Evolutionary conservation across 1,140 invertebrate genomes (phyloP), one percentile per base, ranked within the genome.

Genomic region (Euura lappo): DNA sequence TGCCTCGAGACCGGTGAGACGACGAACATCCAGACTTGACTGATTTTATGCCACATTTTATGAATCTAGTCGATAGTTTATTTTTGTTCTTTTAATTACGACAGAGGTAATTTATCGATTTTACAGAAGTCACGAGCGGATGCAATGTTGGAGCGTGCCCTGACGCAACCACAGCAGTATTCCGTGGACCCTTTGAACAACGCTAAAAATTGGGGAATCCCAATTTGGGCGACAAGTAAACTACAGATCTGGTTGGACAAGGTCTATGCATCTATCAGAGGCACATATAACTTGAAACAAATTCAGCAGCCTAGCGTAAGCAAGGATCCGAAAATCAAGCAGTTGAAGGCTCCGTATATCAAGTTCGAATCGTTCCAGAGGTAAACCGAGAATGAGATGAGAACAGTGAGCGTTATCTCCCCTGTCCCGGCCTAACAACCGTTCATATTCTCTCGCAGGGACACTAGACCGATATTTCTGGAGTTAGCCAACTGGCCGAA

Each of bases 71-170:
- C 28, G n/a, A n/a, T n/a, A n/a, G n/a, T n/a, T n/a, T n/a, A n/a
- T n/a, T n/a, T 60, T 60, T 10, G n/a, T 2, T 60, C 51, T 60
- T 5, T 60, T 60, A 10, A 60, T 5, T 11, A 3, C 13, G 13
- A n/a, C 6, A 60, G 3, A 60, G 51, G 51, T 4, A 1, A 3
- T 44, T 44, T 45, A 64, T 71, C 69, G 71, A 68, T 76, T 65
- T 76, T 79, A 71, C 71, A 89, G 88, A 90, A 90, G 89, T 90
- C 90, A 71, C 90, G 92, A 77, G 91, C 89, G 78, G 91, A 92
- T 91, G 91, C 91, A 83, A 93, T 93, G 89, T 89, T 93, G 85
- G 91, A 92, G 89, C 90, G 90, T 87, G 88, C 89, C 84, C 88
- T 86, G 82, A 87, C 85, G 72, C 86, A 87, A 82, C 86, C 87